Base-by-base conservation (phyloP, 2,888 invertebrate species). In the Orgyia antiqua region DNA sequence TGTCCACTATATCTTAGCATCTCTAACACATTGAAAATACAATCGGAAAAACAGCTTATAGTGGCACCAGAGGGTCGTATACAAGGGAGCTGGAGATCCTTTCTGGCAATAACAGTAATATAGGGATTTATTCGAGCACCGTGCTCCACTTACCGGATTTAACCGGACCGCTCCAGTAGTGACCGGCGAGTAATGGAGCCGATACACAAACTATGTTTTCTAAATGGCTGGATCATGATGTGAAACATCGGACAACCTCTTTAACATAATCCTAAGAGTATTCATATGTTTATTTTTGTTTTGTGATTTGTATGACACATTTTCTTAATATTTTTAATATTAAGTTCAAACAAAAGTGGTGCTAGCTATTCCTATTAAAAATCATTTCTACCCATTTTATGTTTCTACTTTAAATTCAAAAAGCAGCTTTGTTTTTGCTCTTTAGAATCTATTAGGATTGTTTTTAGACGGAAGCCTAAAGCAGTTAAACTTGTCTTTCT, bases 131-230 rank as follows among this genome's bases (percentile, higher is more conserved):
- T 72, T 66, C 55, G 62, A 64, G 64, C 72, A 58, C 60, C 70
- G 64, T 68, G 68, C 57, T 58, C 65, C 65, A 67, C 73, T 73
- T 77, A 71, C 67, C 60, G 73, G 73, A 63, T 71, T 69, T 69
- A 68, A 57, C 59, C 58, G 64, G 60, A 41, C 43, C 51, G 54
- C 51, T 53, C 58, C 48, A 4, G 23, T 33, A 42, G 47, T 59
- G 66, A 60, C 67, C 67, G 51, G 45, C 42, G 51, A 49, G 43
- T 54, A 53, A 56, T 60, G 62, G 62, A 42, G 54, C 58, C 51
- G 46, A 45, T 35, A 32, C 39, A 42, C 59, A 45, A 56, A 56
- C 65, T 53, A 63, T 64, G 62, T 65, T 67, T 67, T 69, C 64
- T 71, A 75, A 72, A 70, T 69, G 72, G 61, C 50, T 49, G 59